phyloP scores from a whole-genome alignment of 2,113 vertebrate species.

The Callocephalon fimbriatum region DNA sequence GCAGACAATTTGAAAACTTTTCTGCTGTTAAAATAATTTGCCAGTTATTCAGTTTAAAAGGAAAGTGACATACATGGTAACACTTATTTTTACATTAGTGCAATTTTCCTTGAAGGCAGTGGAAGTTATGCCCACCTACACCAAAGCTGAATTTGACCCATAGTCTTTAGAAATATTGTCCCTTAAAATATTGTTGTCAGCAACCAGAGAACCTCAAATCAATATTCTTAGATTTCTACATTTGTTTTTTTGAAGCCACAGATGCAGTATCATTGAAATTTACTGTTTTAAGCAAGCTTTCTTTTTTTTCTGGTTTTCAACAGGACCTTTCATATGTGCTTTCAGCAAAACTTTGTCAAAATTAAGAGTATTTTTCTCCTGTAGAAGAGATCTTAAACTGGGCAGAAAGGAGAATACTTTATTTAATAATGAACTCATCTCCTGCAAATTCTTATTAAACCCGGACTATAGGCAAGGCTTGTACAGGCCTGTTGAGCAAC shows the following conservation, averaged over 20 bases:
- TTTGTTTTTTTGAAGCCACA: background rate
- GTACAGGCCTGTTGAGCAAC: background rate
- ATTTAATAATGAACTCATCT: background rate
- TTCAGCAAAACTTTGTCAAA: background rate
- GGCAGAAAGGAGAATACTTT: background rate
- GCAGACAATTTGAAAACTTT: background rate
- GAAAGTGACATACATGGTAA: background rate
- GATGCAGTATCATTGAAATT: background rate
- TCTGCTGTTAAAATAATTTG: slow-evolving; percentile 5
- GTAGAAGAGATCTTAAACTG: background rate
- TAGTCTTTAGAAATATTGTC: background rate
- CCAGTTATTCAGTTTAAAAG: background rate
- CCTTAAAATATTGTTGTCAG: background rate
- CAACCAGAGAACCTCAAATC: background rate
- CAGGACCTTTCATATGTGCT: background rate
- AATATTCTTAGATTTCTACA: background rate
- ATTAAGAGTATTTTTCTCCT: background rate
- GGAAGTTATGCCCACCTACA: background rate
- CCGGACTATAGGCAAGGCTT: background rate
- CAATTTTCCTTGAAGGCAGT: background rate
- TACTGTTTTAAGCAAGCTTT: background rate
- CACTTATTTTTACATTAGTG: background rate
- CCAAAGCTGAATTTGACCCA: background rate
- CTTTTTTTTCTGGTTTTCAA: background rate
- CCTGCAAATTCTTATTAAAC: background rate